Percentiles rank a stretch among this genome's conserved stretches.
These are phyloP conservation scores for Hirundichthys speculiger DNA, from an alignment of 2,113 vertebrate species.

Conservation along the genomic window DNA sequence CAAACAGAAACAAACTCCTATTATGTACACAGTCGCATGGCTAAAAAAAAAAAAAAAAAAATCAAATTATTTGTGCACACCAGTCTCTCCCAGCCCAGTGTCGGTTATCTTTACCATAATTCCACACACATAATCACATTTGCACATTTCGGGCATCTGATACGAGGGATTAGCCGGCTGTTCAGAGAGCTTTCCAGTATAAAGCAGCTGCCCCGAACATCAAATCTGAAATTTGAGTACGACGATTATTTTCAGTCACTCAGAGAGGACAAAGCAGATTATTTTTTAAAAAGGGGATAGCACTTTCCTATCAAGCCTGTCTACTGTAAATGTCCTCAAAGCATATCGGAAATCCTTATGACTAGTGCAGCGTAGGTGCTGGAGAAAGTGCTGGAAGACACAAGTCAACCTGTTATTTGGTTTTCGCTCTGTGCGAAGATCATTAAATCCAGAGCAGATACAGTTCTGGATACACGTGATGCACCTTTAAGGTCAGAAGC, in stretches of 20 bases:
- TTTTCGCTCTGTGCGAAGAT: too few species aligned
- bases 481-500: too few species aligned
- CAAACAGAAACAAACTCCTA: too few species aligned
- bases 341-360: too few species aligned
- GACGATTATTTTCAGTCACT: not conserved
- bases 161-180: slow-evolving; percentile 1
- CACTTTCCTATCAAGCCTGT: too few species aligned
- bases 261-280: not conserved
- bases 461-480: too few species aligned
- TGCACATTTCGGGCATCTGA: not conserved
- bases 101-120: not conserved
- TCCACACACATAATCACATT: not conserved
- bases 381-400: too few species aligned
- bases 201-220: not conserved
- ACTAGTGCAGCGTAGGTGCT: too few species aligned
- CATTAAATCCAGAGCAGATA: too few species aligned
- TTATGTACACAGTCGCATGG: not conserved
- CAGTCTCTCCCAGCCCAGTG: not conserved
- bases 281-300: too few species aligned
- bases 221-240: not conserved
- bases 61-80: not conserved
- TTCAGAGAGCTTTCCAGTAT: not conserved
- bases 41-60: not conserved
- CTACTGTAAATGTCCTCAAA: too few species aligned
- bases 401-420: too few species aligned